Evolutionary conservation across 2,888 invertebrate genomes (phyloP).

Genomic region (Amitus sp.): DNA sequence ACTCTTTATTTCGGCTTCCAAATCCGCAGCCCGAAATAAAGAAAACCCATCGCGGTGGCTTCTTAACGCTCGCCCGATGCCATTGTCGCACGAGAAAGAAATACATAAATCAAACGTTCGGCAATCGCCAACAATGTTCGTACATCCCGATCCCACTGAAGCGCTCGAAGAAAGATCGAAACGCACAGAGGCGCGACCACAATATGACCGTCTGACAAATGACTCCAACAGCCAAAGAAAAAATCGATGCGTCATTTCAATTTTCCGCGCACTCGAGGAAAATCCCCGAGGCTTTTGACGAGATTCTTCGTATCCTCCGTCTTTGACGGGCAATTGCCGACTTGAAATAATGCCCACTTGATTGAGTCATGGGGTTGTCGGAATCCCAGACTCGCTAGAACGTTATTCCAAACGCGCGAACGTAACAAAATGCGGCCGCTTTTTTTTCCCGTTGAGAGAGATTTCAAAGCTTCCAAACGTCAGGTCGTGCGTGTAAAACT

Average conservation of each 20-base stretch:
- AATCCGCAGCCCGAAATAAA: constrained; percentile 48
- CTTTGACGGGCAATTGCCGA: background rate
- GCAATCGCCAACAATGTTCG: constrained; percentile 58
- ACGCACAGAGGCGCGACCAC: constrained; percentile 61
- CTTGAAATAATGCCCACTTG: too few species aligned
- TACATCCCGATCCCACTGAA: constrained; percentile 9
- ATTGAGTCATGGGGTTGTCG: too few species aligned
- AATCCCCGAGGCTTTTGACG: background rate
- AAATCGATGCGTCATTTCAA: constrained; percentile 46
- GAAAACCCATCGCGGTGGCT: constrained; percentile 45
- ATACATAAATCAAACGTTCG: constrained; percentile 62
- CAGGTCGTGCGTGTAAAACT: constrained; percentile 39
- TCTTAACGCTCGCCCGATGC: constrained; percentile 42
- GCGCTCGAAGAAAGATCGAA: constrained; percentile 14
- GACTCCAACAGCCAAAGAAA: constrained; percentile 44
- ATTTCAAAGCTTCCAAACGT: constrained; percentile 38
- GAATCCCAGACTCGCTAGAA: background rate
- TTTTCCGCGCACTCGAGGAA: constrained; percentile 35
- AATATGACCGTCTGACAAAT: constrained; percentile 64
- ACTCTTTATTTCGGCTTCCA: constrained; percentile 40
- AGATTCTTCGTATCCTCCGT: background rate
- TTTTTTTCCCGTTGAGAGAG: constrained; percentile 17
- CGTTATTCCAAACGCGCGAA: background rate
- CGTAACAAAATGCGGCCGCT: background rate
- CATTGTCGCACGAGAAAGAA: constrained; percentile 52